Base-by-base conservation (phyloP, 2,113 vertebrate genomes). In the Atrichornis clamosus region DNA sequence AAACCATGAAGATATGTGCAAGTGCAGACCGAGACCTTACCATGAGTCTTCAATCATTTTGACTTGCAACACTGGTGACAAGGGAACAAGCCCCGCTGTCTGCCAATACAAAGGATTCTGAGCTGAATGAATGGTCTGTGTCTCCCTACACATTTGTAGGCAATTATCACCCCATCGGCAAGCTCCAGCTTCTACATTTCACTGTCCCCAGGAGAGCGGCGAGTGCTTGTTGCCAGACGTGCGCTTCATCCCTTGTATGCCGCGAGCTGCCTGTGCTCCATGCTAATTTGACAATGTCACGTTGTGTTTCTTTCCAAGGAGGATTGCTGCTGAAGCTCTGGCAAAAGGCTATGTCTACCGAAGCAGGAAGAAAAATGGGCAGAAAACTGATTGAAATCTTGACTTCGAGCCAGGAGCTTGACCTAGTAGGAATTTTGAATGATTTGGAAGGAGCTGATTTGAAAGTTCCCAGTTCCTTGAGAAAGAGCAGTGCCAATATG, bases 301-400 rank as follows among this genome's bases (percentile, higher is more conserved):
- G 5, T 65, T 94, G 52, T 93, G 35, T 67, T 87, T 95, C 22
- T 92, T 87, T 84, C 74, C 63, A 90, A 98, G 98, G 95, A 83
- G 95, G 96, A 44, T 15, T 68, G 70, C 26, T 97, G 77, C 77
- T 97, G 84, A 64, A 69, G 37, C 9, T 96, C 35, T 98, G 97
- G 97, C 58, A 15, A 80, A 95, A 64, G 35, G 53, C 81, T 32
- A 98, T 98, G 97, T 96, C 96, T 59, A 97, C 96, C 4, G 94
- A 97, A 92, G 49, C 26, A 73, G 95, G 91, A 84, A 97, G 96
- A 89, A 41, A 84, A 89, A 19, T 30, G 1, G 97, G 94, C 20
- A 82, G n/a, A 83, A 24, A 68, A 11, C 33, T 97, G 37, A 55
- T 98, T 53, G 90, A 94, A 96, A n/a, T 4, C 26, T 32, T 96